Evolutionary conservation across 2,797 vertebrate species (phyloP), one percentile per base, ranked within the genome.

Genomic region (Hozukius guyotensis): DNA sequence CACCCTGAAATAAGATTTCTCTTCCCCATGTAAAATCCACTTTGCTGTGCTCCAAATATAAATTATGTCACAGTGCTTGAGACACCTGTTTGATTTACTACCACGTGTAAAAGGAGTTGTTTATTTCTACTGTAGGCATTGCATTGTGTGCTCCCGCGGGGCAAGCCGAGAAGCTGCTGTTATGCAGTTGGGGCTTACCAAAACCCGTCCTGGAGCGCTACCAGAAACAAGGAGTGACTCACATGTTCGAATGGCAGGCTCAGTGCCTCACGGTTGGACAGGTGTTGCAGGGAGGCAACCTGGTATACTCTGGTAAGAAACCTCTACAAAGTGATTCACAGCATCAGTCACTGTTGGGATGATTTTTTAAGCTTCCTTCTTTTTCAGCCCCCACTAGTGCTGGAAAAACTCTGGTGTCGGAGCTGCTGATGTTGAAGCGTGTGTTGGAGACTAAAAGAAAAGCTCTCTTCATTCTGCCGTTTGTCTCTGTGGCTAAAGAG

Each of bases 241-340:
- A 84, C 78, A 99, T 99, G 97, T 99, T 99, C 86, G 96, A 98
- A 77, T 99, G 98, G 99, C 98, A 99, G 92, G 98, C 98, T 82
- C 97, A 99, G 87, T 99, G 99, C 77, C 96, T 99, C 68, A 95
- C 95, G 90, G 93, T 97, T 5, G 97, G 97, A 73, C 95, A 92
- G 82, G 98, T 98, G 79, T 92, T 99, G 85, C 96, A 96, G 83
- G 98, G 98, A 61, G 97, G 94, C 72, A 99, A 99, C 92, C 91
- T 99, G 5, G 96, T 99, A 62, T 99, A 99, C 92, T 99, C 99
- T 85, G 99, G 98, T 99, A 95, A 93, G 77, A 22, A 72, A 66
- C 63, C 8, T 29, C 11, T 24, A 7, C n/a, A 60, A 18, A 34
- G 3, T 25, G 1, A 61, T 34, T 49, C 12, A 9, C 9, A 6